Evolutionary conservation across 2,888 invertebrate species (phyloP).

Genomic region (Fragum sueziense): DNA sequence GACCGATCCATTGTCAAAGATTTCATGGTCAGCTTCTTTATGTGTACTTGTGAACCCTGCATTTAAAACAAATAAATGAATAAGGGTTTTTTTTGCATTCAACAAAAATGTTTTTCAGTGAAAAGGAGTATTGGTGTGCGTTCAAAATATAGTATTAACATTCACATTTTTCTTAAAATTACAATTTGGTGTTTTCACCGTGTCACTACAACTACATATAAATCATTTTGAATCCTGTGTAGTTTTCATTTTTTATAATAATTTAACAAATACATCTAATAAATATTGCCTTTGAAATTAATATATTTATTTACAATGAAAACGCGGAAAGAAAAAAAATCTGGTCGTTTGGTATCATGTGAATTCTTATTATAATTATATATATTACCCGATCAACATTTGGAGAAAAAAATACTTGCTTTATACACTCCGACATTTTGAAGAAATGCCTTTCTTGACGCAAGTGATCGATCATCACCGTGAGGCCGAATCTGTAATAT

Average conservation of each 20-base stretch:
- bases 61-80: neutral
- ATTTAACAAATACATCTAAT: no score
- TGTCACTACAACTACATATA: no score
- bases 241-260: no score
- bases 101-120: no score
- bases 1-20: slow-evolving; percentile 36
- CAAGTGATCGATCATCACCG: slow-evolving; percentile 33
- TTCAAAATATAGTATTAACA: no score
- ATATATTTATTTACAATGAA: neutral
- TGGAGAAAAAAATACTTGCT: slow-evolving; percentile 14
- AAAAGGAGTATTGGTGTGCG: no score
- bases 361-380: neutral
- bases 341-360: no score
- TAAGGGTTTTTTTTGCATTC: no score
- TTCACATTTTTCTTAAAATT: no score
- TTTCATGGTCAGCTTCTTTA: slow-evolving; percentile 50
- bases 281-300: no score
- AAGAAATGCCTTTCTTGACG: slow-evolving; percentile 37
- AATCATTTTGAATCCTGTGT: no score
- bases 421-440: slow-evolving; percentile 37
- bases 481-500: neutral
- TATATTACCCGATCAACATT: neutral
- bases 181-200: no score
- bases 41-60: slow-evolving; percentile 58
- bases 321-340: neutral